Evolutionary conservation across 2,888 invertebrate genomes (phyloP).

Genomic region (Xestia xanthographa): DNA sequence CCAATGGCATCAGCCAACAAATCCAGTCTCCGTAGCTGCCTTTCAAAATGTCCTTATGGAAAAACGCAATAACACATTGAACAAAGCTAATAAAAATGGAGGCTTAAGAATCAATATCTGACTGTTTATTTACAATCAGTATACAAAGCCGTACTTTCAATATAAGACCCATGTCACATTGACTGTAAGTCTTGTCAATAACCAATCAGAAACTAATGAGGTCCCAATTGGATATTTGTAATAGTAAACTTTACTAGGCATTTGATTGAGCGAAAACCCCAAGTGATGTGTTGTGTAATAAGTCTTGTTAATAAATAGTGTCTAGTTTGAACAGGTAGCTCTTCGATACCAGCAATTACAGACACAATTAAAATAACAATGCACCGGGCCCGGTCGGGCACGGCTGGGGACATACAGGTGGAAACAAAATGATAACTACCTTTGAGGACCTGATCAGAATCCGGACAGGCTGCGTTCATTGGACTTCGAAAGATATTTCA

Average conservation of each 20-base stretch:
- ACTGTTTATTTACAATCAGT: neutral
- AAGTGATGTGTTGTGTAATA: neutral
- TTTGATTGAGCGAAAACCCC: slow-evolving; percentile 27
- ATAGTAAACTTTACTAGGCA: slow-evolving; percentile 23
- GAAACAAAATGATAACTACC: neutral
- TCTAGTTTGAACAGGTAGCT: neutral
- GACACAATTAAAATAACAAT: too few species aligned
- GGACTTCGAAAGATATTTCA: neutral
- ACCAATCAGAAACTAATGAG: slow-evolving; percentile 26
- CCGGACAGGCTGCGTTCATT: neutral
- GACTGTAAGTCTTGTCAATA: neutral
- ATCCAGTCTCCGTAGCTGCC: neutral
- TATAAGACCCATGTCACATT: neutral
- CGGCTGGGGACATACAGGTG: too few species aligned
- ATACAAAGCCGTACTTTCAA: neutral
- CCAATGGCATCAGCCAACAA: too few species aligned
- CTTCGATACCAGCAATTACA: too few species aligned
- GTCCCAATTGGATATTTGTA: slow-evolving; percentile 30
- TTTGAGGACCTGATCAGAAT: neutral
- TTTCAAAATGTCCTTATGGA: neutral
- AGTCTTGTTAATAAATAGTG: neutral
- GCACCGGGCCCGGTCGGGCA: too few species aligned
- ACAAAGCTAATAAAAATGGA: neutral
- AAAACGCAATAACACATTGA: neutral
- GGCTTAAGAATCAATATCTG: neutral